A percentile compares a stretch with the other conserved stretches of the same genome.
phyloP scores from a whole-genome alignment of 2,888 invertebrate species.

The Epistrophella euchroma region DNA sequence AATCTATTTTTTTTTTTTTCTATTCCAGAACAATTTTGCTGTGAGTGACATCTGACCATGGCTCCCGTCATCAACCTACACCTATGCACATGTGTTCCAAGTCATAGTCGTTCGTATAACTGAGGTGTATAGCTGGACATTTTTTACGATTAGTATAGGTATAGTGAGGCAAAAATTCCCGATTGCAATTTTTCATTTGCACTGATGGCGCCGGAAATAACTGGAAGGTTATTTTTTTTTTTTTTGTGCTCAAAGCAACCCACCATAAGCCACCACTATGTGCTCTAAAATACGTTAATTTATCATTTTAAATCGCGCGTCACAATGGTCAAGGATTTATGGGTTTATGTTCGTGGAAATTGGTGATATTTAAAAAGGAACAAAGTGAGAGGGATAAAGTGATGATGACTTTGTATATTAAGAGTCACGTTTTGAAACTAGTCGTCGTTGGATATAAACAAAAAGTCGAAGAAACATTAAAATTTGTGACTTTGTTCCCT shows the following conservation, averaged over 20 bases:
- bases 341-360: conserved; percentile 52
- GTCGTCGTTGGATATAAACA: background rate
- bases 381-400: background rate
- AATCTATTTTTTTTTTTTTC: conserved; percentile 49
- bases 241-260: conserved; percentile 40
- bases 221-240: conserved; percentile 18
- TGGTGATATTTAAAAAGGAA: conserved; percentile 51
- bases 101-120: conserved; percentile 41
- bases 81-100: conserved; percentile 65
- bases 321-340: conserved; percentile 72
- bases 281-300: conserved; percentile 71
- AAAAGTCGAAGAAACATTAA: too few species aligned
- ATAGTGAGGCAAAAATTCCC: conserved; percentile 65
- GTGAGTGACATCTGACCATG: conserved; percentile 72
- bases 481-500: background rate
- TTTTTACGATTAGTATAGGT: conserved; percentile 74
- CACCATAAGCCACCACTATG: conserved; percentile 8
- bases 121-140: conserved; percentile 56
- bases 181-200: conserved; percentile 70
- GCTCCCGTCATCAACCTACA: conserved; percentile 50
- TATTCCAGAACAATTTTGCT: conserved; percentile 47
- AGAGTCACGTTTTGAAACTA: conserved; percentile 48
- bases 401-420: conserved; percentile 46
- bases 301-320: conserved; percentile 74
- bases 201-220: conserved; percentile 47